Percentiles rank a stretch among this genome's conserved stretches.
Conservation (phyloP, 2,888 invertebrate genomes). For the Heliconius sara region DNA sequence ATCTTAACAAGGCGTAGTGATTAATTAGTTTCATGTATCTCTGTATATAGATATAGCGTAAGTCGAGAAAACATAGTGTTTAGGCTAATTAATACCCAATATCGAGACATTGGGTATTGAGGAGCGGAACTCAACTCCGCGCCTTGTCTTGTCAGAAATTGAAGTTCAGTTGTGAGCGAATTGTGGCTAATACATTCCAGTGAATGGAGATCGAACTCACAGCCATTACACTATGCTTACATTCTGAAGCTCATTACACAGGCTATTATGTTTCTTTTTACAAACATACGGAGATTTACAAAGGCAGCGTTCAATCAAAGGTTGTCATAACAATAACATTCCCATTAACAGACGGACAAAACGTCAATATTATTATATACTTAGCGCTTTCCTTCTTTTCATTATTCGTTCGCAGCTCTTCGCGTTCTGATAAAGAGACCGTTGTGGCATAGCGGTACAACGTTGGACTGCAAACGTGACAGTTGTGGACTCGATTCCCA, state of each 20-base stretch:
- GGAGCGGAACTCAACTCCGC: too few relatives aligned
- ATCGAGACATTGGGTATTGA: too few relatives aligned
- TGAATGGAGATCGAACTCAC: background rate
- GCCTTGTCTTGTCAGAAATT: too few relatives aligned
- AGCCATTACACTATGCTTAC: background rate
- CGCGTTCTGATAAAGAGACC: background rate
- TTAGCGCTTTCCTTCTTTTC: slow-evolving; percentile 13
- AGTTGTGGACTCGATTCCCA: too few relatives aligned
- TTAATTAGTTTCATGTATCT: too few relatives aligned
- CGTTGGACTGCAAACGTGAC: background rate
- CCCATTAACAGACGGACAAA: slow-evolving; percentile 30
- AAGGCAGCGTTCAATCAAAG: slow-evolving; percentile 20
- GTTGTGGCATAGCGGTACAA: background rate
- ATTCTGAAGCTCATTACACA: background rate
- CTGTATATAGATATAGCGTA: too few relatives aligned
- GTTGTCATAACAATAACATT: slow-evolving; percentile 10
- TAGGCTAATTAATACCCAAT: too few relatives aligned
- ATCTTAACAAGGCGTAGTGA: too few relatives aligned
- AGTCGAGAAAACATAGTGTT: too few relatives aligned
- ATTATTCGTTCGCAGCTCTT: slow-evolving; percentile 19
- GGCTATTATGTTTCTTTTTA: slow-evolving; percentile 11
- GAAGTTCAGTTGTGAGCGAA: too few relatives aligned
- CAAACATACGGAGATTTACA: slow-evolving; percentile 15
- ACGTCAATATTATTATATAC: slow-evolving; percentile 13
- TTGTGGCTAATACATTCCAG: too few relatives aligned